Conservation (phyloP, 2,888 invertebrate species). For the Neocrepidodera transversa region DNA sequence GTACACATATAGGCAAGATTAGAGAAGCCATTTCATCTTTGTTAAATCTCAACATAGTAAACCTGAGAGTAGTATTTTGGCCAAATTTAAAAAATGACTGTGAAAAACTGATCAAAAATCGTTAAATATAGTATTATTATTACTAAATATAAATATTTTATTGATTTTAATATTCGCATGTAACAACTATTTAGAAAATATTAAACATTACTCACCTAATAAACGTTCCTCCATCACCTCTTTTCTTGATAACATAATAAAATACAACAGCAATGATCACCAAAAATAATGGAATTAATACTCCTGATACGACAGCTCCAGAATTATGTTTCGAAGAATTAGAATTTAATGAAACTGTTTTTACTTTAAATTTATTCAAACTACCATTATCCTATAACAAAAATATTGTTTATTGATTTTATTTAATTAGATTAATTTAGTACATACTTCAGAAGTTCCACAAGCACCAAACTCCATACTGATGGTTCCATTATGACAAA, state of each 20-base stretch:
- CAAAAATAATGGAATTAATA: constrained; percentile 43
- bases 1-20: too few species aligned
- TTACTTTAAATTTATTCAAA: constrained; percentile 28
- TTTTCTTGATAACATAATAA: constrained; percentile 39
- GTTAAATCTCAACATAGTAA: too few species aligned
- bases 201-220: constrained; percentile 41
- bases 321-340: constrained; percentile 24
- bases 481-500: constrained; percentile 65
- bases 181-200: too few species aligned
- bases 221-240: constrained; percentile 40
- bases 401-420: constrained; percentile 19
- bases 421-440: neutral
- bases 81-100: too few species aligned
- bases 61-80: too few species aligned
- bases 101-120: too few species aligned
- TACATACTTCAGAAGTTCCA: constrained; percentile 28
- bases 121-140: too few species aligned
- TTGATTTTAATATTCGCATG: too few species aligned
- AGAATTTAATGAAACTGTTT: constrained; percentile 28
- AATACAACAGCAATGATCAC: constrained; percentile 34
- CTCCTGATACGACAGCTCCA: constrained; percentile 39
- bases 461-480: constrained; percentile 53
- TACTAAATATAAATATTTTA: too few species aligned
- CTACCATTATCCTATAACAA: neutral
- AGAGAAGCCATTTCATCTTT: too few species aligned